Evolutionary conservation across 2,797 vertebrate genomes (phyloP), one percentile per base, ranked within the genome.

Genomic region (Lacerta bilineata): DNA sequence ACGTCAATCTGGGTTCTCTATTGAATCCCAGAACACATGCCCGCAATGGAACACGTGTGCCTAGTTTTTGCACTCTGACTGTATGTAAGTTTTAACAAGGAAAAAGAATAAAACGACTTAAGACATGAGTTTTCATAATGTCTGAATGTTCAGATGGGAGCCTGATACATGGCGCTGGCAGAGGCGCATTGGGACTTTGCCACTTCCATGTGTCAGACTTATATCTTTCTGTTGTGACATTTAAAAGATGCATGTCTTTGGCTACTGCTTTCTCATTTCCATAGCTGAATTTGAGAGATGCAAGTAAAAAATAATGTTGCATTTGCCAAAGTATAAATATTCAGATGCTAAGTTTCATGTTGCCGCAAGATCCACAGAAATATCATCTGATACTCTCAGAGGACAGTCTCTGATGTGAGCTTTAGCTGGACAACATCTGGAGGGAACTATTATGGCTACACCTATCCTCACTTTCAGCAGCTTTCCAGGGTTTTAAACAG

Each of bases 161-260:
- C n/a, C 59, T 46, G 59, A 85, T 39, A 68, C 75, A 79, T 68
- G 75, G 75, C 61, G 77, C 76, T 78, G 75, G n/a, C 61, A 50
- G 59, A 68, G 3, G 20, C 27, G 18, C 61, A 46, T 23, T 69
- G 64, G 64, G 75, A 69, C 41, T 50, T 79, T 69, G 75, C 84
- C 75, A 86, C n/a, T 87, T 61, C 36, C 78, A 59, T 87, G 85
- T 80, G 68, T 74, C 77, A 87, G 78, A 59, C 46, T 87, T 46
- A 59, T 41, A 71, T 74, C 33, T 80, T 66, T 71, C 25, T 87
- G 85, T 87, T 87, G 46, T 87, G 85, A 80, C 78, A 80, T 59
- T 80, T 80, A 80, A 72, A 80, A 87, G 78, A 80, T 87, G 66
- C 68, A 87, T 71, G 77, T 29, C 78, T 11, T 81, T 80, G 68